Conservation (phyloP, 2,113 vertebrate species). For the Tinamus guttatus region DNA sequence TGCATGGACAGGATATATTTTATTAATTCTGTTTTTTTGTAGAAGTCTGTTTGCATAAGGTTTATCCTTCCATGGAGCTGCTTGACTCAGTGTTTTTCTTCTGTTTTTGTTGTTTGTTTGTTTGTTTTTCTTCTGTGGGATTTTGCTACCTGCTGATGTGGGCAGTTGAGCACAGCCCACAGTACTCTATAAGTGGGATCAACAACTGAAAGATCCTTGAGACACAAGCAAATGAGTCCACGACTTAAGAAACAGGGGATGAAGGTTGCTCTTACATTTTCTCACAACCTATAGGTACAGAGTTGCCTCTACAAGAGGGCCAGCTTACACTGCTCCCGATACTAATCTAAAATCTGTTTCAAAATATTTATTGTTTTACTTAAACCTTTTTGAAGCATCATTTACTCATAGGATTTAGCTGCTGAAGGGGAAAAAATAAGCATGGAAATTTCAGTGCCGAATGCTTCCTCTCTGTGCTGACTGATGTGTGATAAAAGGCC, state of each 20-base stretch:
- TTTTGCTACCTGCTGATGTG: neutral
- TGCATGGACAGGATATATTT: constrained; percentile 56
- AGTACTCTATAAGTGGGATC: neutral
- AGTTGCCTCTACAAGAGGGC: neutral
- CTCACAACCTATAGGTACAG: neutral
- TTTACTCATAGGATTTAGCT: constrained; percentile 1
- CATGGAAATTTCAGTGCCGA: neutral
- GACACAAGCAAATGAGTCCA: neutral
- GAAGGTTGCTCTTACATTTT: neutral
- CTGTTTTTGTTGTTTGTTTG: neutral
- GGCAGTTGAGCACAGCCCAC: neutral
- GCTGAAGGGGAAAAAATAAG: neutral
- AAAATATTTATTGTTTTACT: neutral
- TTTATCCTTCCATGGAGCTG: constrained; percentile 11
- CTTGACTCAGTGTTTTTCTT: neutral
- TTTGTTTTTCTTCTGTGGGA: neutral
- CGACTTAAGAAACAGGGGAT: neutral
- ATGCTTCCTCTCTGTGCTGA: fast-evolving
- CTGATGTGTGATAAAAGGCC: neutral
- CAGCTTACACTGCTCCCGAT: neutral
- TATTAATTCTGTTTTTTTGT: constrained; percentile 23
- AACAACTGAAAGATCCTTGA: neutral
- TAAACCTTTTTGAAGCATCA: neutral
- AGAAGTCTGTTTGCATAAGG: constrained; percentile 19
- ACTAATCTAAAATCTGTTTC: neutral